phyloP scores from a whole-genome alignment of 2,797 vertebrate genomes.

The Macrochelys suwanniensis region DNA sequence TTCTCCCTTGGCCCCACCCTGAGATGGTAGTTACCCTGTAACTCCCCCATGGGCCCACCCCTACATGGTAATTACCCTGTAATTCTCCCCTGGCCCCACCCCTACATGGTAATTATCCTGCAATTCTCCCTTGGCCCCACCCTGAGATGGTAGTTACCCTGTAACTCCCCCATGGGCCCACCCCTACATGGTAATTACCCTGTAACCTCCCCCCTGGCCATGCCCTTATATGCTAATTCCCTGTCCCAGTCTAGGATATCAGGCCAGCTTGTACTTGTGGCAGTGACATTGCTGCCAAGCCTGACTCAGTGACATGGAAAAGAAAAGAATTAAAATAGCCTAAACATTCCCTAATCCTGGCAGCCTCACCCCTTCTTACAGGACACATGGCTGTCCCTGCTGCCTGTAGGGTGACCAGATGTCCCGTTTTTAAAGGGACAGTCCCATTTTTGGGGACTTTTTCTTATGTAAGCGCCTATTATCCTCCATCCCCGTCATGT shows the following conservation, averaged over 20 bases:
- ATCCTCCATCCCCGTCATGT: too few species aligned
- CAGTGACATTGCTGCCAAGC: not conserved
- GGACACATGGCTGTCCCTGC: not conserved
- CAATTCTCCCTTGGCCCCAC: not conserved
- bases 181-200: not conserved
- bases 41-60: not conserved
- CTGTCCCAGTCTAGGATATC: not conserved
- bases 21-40: too few species aligned
- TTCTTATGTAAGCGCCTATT: too few species aligned
- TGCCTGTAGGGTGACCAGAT: not conserved
- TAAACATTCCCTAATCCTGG: accelerated
- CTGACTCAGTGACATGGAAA: not conserved
- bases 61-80: not conserved
- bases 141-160: not conserved
- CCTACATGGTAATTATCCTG: not conserved
- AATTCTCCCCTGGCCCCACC: not conserved
- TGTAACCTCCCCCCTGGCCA: not conserved
- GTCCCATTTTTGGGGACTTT: too few species aligned
- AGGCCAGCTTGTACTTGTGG: not conserved
- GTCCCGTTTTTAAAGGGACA: too few species aligned
- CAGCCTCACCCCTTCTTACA: not conserved
- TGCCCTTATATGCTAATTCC: not conserved
- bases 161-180: too few species aligned
- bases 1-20: not conserved
- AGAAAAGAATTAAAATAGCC: not conserved